Conservation (phyloP, 2,888 invertebrate species). For the Calameuta filiformis region DNA sequence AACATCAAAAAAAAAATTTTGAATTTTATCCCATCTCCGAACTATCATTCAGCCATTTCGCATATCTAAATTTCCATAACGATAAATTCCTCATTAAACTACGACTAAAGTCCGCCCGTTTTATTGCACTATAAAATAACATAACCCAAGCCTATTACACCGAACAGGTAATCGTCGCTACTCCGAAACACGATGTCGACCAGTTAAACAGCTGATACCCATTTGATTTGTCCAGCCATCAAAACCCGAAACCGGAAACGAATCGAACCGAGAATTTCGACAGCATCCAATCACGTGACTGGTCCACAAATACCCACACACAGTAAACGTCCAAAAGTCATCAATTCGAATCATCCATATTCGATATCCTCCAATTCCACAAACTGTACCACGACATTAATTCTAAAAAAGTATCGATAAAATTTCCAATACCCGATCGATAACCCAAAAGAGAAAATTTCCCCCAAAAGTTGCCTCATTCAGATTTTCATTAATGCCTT, state of each 20-base stretch:
- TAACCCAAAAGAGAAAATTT: too few species aligned
- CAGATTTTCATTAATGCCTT: too few species aligned
- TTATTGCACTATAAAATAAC: neutral
- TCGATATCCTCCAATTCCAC: constrained; percentile 24
- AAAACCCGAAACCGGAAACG: constrained; percentile 21
- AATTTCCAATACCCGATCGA: too few species aligned
- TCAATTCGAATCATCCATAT: constrained; percentile 28
- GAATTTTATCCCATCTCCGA: too few species aligned
- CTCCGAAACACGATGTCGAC: neutral
- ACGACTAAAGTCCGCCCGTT: too few species aligned
- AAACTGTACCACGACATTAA: too few species aligned
- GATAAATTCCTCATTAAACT: too few species aligned
- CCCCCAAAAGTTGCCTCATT: rapidly evolving
- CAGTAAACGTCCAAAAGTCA: neutral
- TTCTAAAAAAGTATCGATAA: too few species aligned
- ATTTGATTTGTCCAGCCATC: constrained; percentile 22
- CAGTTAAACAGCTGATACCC: constrained; percentile 14
- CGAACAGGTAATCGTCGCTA: constrained; percentile 5
- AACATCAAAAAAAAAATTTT: too few species aligned
- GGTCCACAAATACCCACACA: neutral
- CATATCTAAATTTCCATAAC: too few species aligned
- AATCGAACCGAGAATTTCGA: neutral
- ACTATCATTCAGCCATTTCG: too few species aligned
- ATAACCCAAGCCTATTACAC: neutral
- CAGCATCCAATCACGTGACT: neutral